These are phyloP conservation scores for Trachelus tabidus DNA, from an alignment of 2,888 invertebrate genomes.

Conservation along the genomic window DNA sequence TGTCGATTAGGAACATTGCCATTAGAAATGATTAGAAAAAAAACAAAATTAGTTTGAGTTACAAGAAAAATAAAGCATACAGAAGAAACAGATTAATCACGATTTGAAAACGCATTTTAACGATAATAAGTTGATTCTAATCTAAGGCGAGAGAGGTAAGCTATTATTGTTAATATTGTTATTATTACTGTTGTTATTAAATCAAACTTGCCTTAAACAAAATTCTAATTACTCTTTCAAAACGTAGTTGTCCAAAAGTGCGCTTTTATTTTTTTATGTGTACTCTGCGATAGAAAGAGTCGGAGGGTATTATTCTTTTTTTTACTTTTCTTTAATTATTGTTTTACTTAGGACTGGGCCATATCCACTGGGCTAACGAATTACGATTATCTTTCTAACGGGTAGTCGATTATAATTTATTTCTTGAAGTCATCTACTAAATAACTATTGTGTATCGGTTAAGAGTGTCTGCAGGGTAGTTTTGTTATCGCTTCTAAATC, in stretches of 20 bases:
- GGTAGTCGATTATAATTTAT: constrained; percentile 33
- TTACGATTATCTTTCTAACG: neutral
- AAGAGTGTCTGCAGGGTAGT: constrained; percentile 22
- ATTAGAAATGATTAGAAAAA: constrained; percentile 17
- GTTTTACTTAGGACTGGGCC: constrained; percentile 32
- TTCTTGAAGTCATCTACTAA: neutral
- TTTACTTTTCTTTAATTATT: neutral
- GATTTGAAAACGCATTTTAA: no score
- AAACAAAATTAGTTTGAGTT: neutral
- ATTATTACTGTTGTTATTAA: neutral
- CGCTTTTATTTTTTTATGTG: neutral
- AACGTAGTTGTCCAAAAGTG: neutral
- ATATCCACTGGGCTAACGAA: constrained; percentile 29
- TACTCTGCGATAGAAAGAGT: constrained; percentile 36
- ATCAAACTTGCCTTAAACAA: neutral
- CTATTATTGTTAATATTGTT: no score
- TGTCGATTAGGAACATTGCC: constrained; percentile 46
- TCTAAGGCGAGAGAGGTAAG: no score
- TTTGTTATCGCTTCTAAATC: constrained; percentile 20
- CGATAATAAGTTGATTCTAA: no score
- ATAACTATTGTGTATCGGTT: constrained; percentile 29
- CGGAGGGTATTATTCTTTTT: constrained; percentile 9
- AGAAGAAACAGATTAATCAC: no score
- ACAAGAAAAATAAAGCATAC: no score
- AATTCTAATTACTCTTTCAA: neutral